Evolutionary conservation across 2,797 vertebrate species (phyloP).

Genomic region (Spondyliosoma cantharus): DNA sequence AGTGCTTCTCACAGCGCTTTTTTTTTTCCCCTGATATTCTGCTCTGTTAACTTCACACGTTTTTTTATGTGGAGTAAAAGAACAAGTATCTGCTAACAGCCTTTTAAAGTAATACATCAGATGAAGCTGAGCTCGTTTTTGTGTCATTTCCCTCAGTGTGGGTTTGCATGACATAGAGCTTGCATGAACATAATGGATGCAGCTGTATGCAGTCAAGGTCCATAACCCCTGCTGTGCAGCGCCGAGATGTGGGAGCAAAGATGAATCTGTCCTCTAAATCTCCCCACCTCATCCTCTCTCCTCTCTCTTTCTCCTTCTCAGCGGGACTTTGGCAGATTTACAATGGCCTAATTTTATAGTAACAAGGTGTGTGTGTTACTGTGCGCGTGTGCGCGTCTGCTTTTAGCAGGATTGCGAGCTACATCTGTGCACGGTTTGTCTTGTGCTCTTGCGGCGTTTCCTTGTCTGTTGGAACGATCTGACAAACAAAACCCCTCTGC

Average conservation of each 20-base stretch:
- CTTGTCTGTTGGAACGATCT: slow-evolving; percentile 8
- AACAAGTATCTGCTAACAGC: background rate
- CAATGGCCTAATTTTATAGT: slow-evolving; percentile 68
- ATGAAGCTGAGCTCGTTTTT: slow-evolving; percentile 19
- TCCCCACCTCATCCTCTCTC: slow-evolving; percentile 49
- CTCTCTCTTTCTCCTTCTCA: slow-evolving; percentile 43
- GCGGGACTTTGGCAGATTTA: slow-evolving; percentile 62
- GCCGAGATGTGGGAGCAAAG: slow-evolving; percentile 36
- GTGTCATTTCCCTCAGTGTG: slow-evolving; percentile 32
- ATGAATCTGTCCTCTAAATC: slow-evolving; percentile 62
- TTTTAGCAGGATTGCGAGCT: slow-evolving; percentile 35
- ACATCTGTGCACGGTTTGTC: slow-evolving; percentile 54
- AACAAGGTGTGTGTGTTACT: slow-evolving; percentile 49
- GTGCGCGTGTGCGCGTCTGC: slow-evolving; percentile 18
- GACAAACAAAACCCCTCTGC: slow-evolving; percentile 36
- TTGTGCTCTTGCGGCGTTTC: slow-evolving; percentile 25
- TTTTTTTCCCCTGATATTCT: background rate
- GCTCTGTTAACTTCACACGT: slow-evolving; percentile 6
- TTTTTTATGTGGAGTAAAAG: slow-evolving; percentile 25
- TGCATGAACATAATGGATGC: slow-evolving; percentile 51
- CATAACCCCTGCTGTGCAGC: slow-evolving; percentile 58
- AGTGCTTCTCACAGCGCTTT: background rate
- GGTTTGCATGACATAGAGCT: slow-evolving; percentile 42
- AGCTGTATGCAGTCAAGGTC: slow-evolving; percentile 62
- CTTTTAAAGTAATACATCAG: slow-evolving; percentile 33